Conservation (phyloP, 2,888 invertebrate genomes). For the Pantelozetes paolii region DNA sequence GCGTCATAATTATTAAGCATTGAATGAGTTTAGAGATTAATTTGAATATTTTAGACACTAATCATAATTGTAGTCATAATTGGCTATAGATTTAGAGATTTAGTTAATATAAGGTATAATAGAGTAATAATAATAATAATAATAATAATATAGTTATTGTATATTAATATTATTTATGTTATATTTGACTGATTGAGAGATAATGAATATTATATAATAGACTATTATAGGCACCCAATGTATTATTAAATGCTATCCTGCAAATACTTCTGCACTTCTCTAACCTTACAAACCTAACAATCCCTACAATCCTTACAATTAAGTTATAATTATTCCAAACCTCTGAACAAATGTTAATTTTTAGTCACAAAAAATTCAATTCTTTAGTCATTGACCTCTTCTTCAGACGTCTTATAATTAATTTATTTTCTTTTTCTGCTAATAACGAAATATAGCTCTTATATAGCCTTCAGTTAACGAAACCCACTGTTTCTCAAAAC, state of each 20-base stretch:
- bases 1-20: neutral
- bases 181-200: conserved; percentile 16
- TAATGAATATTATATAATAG: conserved; percentile 15
- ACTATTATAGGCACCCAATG: conserved; percentile 31
- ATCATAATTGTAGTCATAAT: conserved; percentile 25
- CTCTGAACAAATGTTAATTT: conserved; percentile 15
- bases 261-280: neutral
- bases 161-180: conserved; percentile 12
- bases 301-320: conserved; percentile 16
- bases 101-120: neutral
- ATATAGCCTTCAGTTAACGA: conserved; percentile 19
- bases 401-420: neutral
- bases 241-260: conserved; percentile 8
- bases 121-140: neutral
- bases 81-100: conserved; percentile 1
- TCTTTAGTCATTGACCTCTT: conserved; percentile 10
- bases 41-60: conserved; percentile 1
- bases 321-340: conserved; percentile 8
- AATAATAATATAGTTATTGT: neutral
- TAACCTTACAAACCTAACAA: too few species aligned
- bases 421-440: conserved; percentile 2
- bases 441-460: conserved; percentile 11
- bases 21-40: conserved; percentile 1
- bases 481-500: conserved; percentile 15
- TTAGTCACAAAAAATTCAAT: conserved; percentile 13